Evolutionary conservation across 92 coral and sea anemone genomes (phyloP), one percentile per base, ranked within the genome.

Genomic region (Paragorgia papillata): DNA sequence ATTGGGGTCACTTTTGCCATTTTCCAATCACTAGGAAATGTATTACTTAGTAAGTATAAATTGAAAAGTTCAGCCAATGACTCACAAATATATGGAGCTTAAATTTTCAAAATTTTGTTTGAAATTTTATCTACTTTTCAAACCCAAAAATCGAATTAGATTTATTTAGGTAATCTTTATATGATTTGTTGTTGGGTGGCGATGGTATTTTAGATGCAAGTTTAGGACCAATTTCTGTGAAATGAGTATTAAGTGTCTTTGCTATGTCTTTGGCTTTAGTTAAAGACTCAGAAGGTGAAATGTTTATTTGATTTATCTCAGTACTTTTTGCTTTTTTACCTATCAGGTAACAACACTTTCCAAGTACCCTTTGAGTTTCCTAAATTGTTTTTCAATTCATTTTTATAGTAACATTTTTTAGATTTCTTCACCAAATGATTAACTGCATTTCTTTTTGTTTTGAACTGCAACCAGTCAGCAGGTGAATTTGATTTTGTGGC

Each of bases 201-300:
- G 79, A 22, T 30, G 79, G 84, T 35, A 68, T 67, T 58, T 59
- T 18, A 57, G 79, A 83, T 31, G 87, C 87, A 43, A 79, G 46
- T 14, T 19, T 75, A 20, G 79, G 77, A 33, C 87, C 87, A 77
- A 64, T 78, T 55, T 83, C 84, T 55, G 79, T 49, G 44, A 83
- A 83, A 83, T 83, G 83, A 28, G 33, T 51, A 43, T 83, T 81
- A 1, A 81, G 44, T 34, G 34, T 76, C 41, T 73, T 80, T 4
- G 76, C 83, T 22, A 63, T 65, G 35, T 80, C 84, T 22, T 80
- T 65, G 14, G 62, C 19, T 34, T 65, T 54, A 20, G 77, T 79
- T 9, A 79, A 2, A 28, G 37, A 66, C 31, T 29, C 68, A 56
- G 46, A 49, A 57, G 59, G 26, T 9, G 68, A 32, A 13, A 59